A percentile compares a stretch with the other conserved stretches of the same genome.
Conservation (phyloP, 2,888 invertebrate genomes). For the Orchesellides sinensis region DNA sequence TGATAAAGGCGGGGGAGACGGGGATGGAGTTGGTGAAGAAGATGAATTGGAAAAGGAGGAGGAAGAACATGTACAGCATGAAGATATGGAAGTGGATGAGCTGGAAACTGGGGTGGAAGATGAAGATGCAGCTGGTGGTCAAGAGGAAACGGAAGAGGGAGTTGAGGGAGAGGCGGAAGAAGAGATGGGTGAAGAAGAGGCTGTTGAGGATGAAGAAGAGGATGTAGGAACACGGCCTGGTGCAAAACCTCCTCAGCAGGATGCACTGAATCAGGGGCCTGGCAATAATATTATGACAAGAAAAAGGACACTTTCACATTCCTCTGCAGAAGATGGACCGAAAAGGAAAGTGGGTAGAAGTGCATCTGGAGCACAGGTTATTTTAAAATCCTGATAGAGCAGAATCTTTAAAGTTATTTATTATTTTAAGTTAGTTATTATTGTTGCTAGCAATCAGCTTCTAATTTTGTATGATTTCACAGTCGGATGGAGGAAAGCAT, state of each 20-base stretch:
- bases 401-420: neutral
- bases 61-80: slow-evolving; percentile 27
- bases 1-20: slow-evolving; percentile 53
- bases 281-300: slow-evolving; percentile 54
- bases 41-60: neutral
- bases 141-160: slow-evolving; percentile 45
- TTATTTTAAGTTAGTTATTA: neutral
- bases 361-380: slow-evolving; percentile 13
- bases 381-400: neutral
- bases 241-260: neutral
- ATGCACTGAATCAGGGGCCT: neutral
- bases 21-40: slow-evolving; percentile 51
- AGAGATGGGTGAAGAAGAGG: slow-evolving; percentile 27
- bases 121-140: slow-evolving; percentile 12
- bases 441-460: neutral
- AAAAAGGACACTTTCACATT: slow-evolving; percentile 69
- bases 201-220: slow-evolving; percentile 32
- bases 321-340: slow-evolving; percentile 71
- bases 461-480: neutral
- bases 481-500: slow-evolving; percentile 72
- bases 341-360: slow-evolving; percentile 69
- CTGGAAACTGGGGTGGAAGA: slow-evolving; percentile 2
- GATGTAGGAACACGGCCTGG: neutral
- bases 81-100: slow-evolving; percentile 62
- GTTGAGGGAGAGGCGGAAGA: slow-evolving; percentile 20